Base-by-base conservation (phyloP, 2,888 invertebrate genomes). In the Apoderus coryli region DNA sequence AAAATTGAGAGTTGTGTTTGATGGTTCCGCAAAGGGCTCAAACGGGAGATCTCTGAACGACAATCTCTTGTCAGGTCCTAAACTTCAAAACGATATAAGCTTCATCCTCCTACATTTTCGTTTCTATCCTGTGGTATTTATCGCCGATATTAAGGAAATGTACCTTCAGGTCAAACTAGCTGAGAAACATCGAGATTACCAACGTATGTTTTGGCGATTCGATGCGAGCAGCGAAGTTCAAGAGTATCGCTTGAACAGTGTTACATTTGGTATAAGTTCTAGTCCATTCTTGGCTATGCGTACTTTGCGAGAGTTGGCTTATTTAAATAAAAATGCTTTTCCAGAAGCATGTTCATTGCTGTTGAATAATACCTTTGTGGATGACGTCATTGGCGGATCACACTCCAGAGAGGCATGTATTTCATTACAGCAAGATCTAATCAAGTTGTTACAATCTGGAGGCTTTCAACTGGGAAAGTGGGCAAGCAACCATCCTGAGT, bases 1-100 rank as follows among this genome's bases (percentile, higher is more conserved):
- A 5, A 34, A 36, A 29, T 14, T 37, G 7, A 25, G 37, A 6
- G 33, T 37, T 4, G 39, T 33, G 6, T 32, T 5, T 5, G 28
- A 33, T 22, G 27, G 10, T 22, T 19, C 22, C 4, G 32, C 28
- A 10, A 27, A 28, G 10, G 28, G 23, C 4, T 16, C 24, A n/a
- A 22, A 29, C 11, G 22, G 23, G 6, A 5, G 27, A 7, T 14
- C 14, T 11, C 14, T 32, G 4, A 31, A 31, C 25, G 26, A 31
- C 10, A 26, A 25, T n/a, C 10, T 25, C 5, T 15, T 31, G 9
- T 16, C 26, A 6, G 31, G 31, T 10, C 31, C 31, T 15, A 31
- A 31, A 31, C 11, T 31, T 16, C 31, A 31, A 26, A 25, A 26
- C n/a, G 26, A 31, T 16, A 31, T 32, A 16, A n/a, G n/a, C 13